Evolutionary conservation across 2,113 vertebrate species (phyloP), one percentile per base, ranked within the genome.

Genomic region (Gila orcuttii): DNA sequence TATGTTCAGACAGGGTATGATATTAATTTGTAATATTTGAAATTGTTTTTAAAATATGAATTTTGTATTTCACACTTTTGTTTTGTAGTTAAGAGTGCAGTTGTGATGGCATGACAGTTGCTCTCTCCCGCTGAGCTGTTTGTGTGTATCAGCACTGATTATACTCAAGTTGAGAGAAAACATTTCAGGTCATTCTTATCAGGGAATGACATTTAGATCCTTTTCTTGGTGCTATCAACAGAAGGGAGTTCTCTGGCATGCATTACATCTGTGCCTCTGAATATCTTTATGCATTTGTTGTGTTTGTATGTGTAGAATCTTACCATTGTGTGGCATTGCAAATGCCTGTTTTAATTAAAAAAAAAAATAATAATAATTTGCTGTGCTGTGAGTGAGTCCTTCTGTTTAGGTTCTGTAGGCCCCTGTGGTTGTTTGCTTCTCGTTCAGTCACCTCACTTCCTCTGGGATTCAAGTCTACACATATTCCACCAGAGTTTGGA

Each of bases 341-440:
- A 73, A 59, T 88, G 66, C 74, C 84, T 17, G 87, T 86, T 86
- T 88, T 60, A 88, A 86, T 85, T 78, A 82, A 82, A 69, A 82
- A 69, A 12, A 57, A 50, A 2, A 75, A 84, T 42, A 42, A 81
- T 21, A 33, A 17, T 60, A 17, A 68, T 84, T 86, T 84, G 28
- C 57, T 83, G 31, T 78, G 79, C 75, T 57, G 50, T 25, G n/a
- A 55, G 64, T 4, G 3, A 15, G 11, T 60, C 55, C 13, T 36
- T 42, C 45, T 69, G 76, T 36, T 25, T 39, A 42, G 13, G 6
- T 39, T 74, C 64, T 82, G 52, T 36, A 66, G 36, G 47, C 28
- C 45, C 57, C 33, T 64, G 74, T 36, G 31, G 64, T 69, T 73
- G 83, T n/a, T 47, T 36, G 64, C 52, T 75, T 36, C 74, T 78